These are phyloP conservation scores for Bathynomus jamesi DNA, from an alignment of 1,140 invertebrate genomes.

Conservation along the genomic window DNA sequence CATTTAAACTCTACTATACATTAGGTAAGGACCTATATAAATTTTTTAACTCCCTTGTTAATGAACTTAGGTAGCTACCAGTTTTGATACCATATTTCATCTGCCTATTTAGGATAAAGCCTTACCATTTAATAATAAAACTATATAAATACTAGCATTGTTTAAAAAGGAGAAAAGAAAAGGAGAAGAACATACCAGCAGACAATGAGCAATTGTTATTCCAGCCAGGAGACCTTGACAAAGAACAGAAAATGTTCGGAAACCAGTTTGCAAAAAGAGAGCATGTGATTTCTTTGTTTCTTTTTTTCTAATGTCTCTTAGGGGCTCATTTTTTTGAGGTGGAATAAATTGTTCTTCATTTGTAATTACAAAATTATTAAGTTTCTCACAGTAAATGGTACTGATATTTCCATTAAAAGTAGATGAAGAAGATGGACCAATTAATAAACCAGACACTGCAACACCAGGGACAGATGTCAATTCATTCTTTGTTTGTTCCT, in stretches of 20 bases:
- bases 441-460: neutral
- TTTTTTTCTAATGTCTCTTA: no score
- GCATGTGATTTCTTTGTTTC: neutral
- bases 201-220: slow-evolving; percentile 31
- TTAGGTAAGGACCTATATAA: no score
- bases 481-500: neutral
- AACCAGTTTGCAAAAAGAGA: slow-evolving; percentile 28
- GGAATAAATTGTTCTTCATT: neutral
- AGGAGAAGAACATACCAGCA: slow-evolving; percentile 24
- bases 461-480: neutral
- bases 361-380: slow-evolving; percentile 7
- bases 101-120: no score
- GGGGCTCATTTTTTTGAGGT: neutral
- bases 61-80: no score
- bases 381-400: slow-evolving; percentile 14
- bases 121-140: no score
- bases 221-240: slow-evolving; percentile 31
- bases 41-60: no score
- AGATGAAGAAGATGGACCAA: neutral
- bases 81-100: no score
- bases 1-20: no score
- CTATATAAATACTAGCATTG: no score
- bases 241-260: slow-evolving; percentile 31
- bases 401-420: neutral
- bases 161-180: no score